Conservation (phyloP, 2,888 invertebrate species). For the Phragmatobia fuliginosa region DNA sequence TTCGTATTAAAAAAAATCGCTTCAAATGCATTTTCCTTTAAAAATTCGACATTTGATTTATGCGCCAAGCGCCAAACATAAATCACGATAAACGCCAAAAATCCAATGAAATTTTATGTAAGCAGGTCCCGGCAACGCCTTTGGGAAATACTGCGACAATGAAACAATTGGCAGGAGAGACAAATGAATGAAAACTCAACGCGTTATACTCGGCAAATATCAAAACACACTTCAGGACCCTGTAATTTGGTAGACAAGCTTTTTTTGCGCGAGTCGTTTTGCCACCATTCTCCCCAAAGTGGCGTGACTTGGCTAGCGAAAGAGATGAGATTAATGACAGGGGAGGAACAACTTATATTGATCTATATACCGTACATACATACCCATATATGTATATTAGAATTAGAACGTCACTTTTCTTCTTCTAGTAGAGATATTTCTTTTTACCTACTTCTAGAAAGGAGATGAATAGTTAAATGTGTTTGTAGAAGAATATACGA, state of each 20-base stretch:
- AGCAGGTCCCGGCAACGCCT: conserved; percentile 34
- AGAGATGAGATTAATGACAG: conserved; percentile 82
- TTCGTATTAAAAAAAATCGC: too few relatives aligned
- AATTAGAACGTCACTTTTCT: not conserved
- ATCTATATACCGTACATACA: conserved; percentile 56
- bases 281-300: conserved; percentile 56
- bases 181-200: conserved; percentile 49
- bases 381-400: not conserved
- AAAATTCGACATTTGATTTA: conserved; percentile 30
- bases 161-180: conserved; percentile 48
- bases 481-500: not conserved
- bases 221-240: conserved; percentile 52
- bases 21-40: conserved; percentile 2
- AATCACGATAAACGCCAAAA: conserved; percentile 39
- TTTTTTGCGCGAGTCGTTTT: conserved; percentile 65
- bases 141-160: conserved; percentile 47
- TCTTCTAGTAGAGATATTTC: not conserved
- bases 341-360: conserved; percentile 65
- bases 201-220: conserved; percentile 42
- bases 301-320: conserved; percentile 75
- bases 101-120: conserved; percentile 44
- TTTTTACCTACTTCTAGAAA: not conserved
- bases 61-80: conserved; percentile 28
- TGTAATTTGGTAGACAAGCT: conserved; percentile 67
- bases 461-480: not conserved